Conservation (phyloP, 2,113 vertebrate genomes). For the Ivindomyrus marchei region DNA sequence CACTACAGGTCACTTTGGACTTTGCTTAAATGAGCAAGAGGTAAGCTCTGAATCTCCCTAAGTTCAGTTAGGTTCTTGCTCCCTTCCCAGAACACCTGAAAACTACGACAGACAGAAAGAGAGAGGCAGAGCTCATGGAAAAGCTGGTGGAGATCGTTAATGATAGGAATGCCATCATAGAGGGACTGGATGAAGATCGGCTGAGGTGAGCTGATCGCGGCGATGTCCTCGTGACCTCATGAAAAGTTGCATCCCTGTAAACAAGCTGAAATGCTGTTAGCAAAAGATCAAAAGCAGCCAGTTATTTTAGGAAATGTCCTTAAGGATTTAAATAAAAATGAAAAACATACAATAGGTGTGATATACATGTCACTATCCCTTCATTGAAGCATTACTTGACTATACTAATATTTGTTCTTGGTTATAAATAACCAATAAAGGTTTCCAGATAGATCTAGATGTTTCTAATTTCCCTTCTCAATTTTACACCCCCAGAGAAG, state of each 20-base stretch:
- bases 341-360: neutral
- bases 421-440: neutral
- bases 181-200: conserved; percentile 85
- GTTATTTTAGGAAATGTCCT: neutral
- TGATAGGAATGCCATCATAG: conserved; percentile 77
- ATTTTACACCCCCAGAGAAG: conserved; percentile 66
- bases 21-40: neutral
- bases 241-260: neutral
- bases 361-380: neutral
- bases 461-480: neutral
- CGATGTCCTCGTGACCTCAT: neutral
- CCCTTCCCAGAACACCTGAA: conserved; percentile 67
- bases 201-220: conserved; percentile 63
- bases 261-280: neutral
- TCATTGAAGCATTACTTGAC: neutral
- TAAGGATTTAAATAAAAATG: neutral
- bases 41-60: neutral
- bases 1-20: neutral
- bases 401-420: neutral
- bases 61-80: neutral
- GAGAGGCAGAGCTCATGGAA: conserved; percentile 72
- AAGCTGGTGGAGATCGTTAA: conserved; percentile 79
- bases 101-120: conserved; percentile 57
- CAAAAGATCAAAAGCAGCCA: neutral
- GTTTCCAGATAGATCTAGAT: neutral